Conservation (phyloP, 1,140 invertebrate genomes). For the Caerostris extrusa region DNA sequence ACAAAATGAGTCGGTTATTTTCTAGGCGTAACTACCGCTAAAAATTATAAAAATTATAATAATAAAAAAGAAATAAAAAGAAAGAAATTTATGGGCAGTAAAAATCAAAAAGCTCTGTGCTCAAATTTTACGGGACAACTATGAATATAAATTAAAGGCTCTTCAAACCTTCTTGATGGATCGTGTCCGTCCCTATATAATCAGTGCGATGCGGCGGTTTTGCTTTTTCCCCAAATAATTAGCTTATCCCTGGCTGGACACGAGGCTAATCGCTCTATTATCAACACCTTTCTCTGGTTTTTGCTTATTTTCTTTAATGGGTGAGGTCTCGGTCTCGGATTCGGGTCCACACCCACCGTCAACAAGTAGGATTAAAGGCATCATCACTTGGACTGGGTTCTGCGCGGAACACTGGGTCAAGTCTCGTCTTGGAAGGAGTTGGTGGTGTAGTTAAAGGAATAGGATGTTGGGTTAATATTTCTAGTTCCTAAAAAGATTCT, state of each 20-base stretch:
- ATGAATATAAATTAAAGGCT: conserved; percentile 71
- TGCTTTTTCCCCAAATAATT: conserved; percentile 53
- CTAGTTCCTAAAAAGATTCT: no score
- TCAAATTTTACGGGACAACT: conserved; percentile 33
- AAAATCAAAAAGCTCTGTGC: neutral
- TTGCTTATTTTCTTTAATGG: conserved; percentile 48
- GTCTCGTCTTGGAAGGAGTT: neutral
- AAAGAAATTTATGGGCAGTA: neutral
- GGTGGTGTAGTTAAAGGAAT: no score
- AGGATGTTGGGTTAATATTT: no score
- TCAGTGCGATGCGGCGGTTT: conserved; percentile 7
- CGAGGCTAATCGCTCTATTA: conserved; percentile 64
- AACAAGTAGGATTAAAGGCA: conserved; percentile 60
- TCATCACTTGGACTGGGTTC: conserved; percentile 40
- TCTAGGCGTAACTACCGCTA: conserved; percentile 38
- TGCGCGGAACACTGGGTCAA: neutral
- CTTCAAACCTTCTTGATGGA: conserved; percentile 41
- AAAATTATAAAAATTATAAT: neutral
- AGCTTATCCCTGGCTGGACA: conserved; percentile 20
- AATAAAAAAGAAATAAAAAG: neutral
- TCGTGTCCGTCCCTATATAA: conserved; percentile 12
- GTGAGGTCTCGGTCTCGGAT: conserved; percentile 19
- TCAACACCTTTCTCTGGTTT: conserved; percentile 50
- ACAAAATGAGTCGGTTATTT: conserved; percentile 60
- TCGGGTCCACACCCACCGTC: conserved; percentile 40